Conservation (phyloP, 2,888 invertebrate genomes). For the Isoperla grammatica region DNA sequence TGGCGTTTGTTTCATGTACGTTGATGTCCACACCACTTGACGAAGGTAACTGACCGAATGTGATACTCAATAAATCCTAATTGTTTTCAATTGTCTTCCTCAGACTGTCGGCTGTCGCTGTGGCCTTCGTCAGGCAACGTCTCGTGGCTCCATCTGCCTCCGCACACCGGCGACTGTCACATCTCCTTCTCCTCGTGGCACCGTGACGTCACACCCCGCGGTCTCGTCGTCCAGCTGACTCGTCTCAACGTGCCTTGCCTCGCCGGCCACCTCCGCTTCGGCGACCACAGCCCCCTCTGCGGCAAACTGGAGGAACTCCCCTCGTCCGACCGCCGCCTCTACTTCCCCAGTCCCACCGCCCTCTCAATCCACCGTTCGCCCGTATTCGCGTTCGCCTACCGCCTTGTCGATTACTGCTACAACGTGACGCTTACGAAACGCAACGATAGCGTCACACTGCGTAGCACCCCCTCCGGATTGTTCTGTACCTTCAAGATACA, state of each 20-base stretch:
- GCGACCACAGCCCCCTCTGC: conserved; percentile 44
- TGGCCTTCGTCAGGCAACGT: conserved; percentile 47
- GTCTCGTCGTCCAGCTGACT: conserved; percentile 59
- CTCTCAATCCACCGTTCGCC: conserved; percentile 58
- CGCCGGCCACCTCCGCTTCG: conserved; percentile 54
- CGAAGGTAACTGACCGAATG: too few relatives aligned
- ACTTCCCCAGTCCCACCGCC: conserved; percentile 44
- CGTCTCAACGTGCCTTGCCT: conserved; percentile 66
- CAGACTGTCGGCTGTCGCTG: conserved; percentile 57
- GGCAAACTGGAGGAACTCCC: conserved; percentile 66
- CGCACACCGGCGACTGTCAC: conserved; percentile 48
- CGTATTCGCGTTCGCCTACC: conserved; percentile 60
- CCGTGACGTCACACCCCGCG: conserved; percentile 41
- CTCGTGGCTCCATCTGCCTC: conserved; percentile 51
- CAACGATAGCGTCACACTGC: conserved; percentile 61
- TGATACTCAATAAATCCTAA: too few relatives aligned
- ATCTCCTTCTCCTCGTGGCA: conserved; percentile 48
- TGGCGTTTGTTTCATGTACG: too few relatives aligned
- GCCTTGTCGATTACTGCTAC: conserved; percentile 65
- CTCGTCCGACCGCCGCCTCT: conserved; percentile 52
- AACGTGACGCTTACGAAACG: conserved; percentile 58
- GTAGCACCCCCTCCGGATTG: conserved; percentile 50
- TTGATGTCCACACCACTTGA: too few relatives aligned
- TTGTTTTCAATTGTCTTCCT: too few relatives aligned
- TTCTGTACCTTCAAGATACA: conserved; percentile 64